A percentile compares a stretch with the other conserved stretches of the same genome.
These are phyloP conservation scores for Eptesicus fuscus DNA, from an alignment of 2,113 vertebrate species.

Conservation along the genomic window DNA sequence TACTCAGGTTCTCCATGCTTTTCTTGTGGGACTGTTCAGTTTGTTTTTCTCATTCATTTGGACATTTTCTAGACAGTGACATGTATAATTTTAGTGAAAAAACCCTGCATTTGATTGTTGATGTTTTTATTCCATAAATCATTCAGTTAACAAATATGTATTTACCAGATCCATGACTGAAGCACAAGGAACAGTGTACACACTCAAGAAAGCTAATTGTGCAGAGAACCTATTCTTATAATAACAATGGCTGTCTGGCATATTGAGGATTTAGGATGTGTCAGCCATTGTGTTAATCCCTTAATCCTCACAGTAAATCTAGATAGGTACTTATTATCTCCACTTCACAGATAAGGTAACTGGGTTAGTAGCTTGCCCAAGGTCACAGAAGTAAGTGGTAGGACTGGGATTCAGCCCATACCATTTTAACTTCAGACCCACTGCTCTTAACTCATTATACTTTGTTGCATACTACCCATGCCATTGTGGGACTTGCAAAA, in stretches of 20 bases:
- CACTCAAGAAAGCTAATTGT: background rate
- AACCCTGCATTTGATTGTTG: background rate
- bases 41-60: background rate
- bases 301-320: constrained; percentile 40
- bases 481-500: background rate
- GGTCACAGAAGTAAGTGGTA: constrained; percentile 1
- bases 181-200: background rate
- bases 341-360: constrained; percentile 25
- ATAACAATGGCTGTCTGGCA: background rate
- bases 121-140: background rate
- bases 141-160: background rate
- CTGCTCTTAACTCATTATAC: background rate
- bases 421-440: background rate
- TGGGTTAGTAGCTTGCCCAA: constrained; percentile 47
- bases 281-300: constrained; percentile 37
- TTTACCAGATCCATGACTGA: background rate
- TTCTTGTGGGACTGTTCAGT: background rate
- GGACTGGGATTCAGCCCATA: background rate
- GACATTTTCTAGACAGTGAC: background rate
- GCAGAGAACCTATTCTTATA: background rate
- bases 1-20: background rate
- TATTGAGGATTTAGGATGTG: constrained; percentile 5
- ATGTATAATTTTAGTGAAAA: background rate
- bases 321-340: background rate
- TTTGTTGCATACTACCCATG: background rate